Base-by-base conservation (phyloP, 2,797 vertebrate species). In the Eutrigla gurnardus region DNA sequence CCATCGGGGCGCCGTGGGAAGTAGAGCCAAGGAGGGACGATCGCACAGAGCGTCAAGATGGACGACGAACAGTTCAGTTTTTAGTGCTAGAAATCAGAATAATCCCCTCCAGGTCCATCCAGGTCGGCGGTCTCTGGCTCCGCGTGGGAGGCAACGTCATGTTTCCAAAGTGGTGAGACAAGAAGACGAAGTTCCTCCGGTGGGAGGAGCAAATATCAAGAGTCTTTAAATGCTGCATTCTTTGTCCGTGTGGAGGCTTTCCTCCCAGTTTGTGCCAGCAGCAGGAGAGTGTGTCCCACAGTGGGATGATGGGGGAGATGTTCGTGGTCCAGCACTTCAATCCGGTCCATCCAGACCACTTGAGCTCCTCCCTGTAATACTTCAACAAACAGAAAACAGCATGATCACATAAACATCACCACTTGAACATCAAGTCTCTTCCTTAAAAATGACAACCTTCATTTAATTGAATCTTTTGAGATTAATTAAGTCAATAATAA, bases 321-420 rank as follows among this genome's bases (percentile, higher is more conserved):
- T 85, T 85, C 87, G 85, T 88, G 85, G 86, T 91, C 90, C 90
- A 88, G 86, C 89, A 87, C 84, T 79, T 76, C 83, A 54, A 88
- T 87, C 86, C 62, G 46, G 81, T 82, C 89, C 86, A 77, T 79
- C 75, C 74, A 75, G 69, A 68, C 76, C 85, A 81, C 77, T 13
- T 4, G 72, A 83, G 75, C 64, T 73, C 74, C 81, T 87, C 74
- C 70, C 80, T 79, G 78, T 42, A 83, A 76, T 7, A 65, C 86
- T 82, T 17, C 13, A 61, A 40, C 18, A 69, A 71, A 2, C 10
- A 67, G 12, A 64, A 12, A 64, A 63, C 4, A 25, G 33, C 0
- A 35, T 33, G 14, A 71, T 53, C 18, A 49, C 5, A 8, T n/a
- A 2, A 39, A n/a, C 11, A 13, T 5, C 6, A 15, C 13, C n/a